Evolutionary conservation across 1,140 invertebrate genomes (phyloP).

Genomic region (Rhynchophorus ferrugineus): DNA sequence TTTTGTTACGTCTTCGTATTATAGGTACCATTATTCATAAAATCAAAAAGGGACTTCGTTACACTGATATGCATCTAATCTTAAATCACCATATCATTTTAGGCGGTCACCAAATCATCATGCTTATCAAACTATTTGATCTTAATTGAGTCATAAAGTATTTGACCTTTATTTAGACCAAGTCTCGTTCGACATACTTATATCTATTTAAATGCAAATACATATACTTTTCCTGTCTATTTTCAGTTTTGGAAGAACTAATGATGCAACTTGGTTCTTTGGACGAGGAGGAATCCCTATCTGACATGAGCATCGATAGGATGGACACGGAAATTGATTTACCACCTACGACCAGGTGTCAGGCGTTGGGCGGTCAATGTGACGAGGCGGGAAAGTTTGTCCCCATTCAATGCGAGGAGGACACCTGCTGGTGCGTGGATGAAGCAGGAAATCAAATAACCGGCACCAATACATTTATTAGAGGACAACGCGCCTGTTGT

Average conservation of each 20-base stretch:
- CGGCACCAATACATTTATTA: constrained; percentile 54
- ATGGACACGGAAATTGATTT: constrained; percentile 28
- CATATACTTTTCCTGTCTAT: neutral
- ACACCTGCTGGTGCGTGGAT: constrained; percentile 79
- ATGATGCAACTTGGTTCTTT: constrained; percentile 55
- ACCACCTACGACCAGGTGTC: constrained; percentile 51
- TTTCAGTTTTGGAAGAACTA: constrained; percentile 55
- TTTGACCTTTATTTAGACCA: no score
- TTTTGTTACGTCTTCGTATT: no score
- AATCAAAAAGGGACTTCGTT: no score
- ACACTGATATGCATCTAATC: no score
- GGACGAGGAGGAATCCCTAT: constrained; percentile 25
- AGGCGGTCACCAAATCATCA: no score
- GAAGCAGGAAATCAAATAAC: constrained; percentile 71
- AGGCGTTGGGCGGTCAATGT: constrained; percentile 53
- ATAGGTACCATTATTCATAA: no score
- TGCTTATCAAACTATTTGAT: no score
- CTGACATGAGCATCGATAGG: constrained; percentile 26
- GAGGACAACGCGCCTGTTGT: constrained; percentile 53
- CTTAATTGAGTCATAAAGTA: no score
- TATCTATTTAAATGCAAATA: neutral
- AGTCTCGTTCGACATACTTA: neutral
- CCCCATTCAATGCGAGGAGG: constrained; percentile 64
- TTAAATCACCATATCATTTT: no score
- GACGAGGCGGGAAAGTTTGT: constrained; percentile 62